A percentile compares a stretch with the other conserved stretches of the same genome.
Evolutionary conservation across 1,140 invertebrate genomes (phyloP).

Genomic region (Aphidius gifuensis): DNA sequence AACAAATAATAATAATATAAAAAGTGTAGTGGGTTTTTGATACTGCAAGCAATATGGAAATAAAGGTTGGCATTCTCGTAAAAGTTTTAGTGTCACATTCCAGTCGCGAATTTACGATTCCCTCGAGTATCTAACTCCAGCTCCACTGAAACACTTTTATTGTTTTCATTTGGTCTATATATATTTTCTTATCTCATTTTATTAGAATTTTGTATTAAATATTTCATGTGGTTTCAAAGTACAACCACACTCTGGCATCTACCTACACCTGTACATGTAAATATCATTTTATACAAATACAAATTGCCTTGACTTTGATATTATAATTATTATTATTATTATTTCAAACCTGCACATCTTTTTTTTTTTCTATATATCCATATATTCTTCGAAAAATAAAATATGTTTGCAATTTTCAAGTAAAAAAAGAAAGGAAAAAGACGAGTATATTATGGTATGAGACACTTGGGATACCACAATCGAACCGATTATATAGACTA

Average conservation of each 20-base stretch:
- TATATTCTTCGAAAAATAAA: too few relatives aligned
- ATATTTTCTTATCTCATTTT: not conserved
- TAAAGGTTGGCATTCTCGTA: conserved; percentile 28
- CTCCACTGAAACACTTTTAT: conserved; percentile 14
- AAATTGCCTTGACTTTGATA: too few relatives aligned
- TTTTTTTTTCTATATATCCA: too few relatives aligned
- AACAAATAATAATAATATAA: too few relatives aligned
- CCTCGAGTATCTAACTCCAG: conserved; percentile 24
- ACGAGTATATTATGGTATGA: not conserved
- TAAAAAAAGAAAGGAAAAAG: not conserved
- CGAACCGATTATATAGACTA: not conserved
- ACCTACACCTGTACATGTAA: too few relatives aligned
- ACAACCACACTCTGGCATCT: not conserved
- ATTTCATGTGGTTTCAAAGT: too few relatives aligned
- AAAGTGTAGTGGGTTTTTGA: conserved; percentile 23
- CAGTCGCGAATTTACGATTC: conserved; percentile 28
- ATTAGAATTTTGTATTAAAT: not conserved
- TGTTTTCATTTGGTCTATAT: conserved; percentile 2
- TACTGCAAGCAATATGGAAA: conserved; percentile 31
- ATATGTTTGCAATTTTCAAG: too few relatives aligned
- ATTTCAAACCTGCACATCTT: not conserved
- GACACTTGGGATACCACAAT: conserved; percentile 10
- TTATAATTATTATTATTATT: not conserved
- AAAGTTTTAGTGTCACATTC: conserved; percentile 33
- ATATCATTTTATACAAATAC: too few relatives aligned